Evolutionary conservation across 2,888 invertebrate genomes (phyloP), one percentile per base, ranked within the genome.

Genomic region (Cancer borealis): DNA sequence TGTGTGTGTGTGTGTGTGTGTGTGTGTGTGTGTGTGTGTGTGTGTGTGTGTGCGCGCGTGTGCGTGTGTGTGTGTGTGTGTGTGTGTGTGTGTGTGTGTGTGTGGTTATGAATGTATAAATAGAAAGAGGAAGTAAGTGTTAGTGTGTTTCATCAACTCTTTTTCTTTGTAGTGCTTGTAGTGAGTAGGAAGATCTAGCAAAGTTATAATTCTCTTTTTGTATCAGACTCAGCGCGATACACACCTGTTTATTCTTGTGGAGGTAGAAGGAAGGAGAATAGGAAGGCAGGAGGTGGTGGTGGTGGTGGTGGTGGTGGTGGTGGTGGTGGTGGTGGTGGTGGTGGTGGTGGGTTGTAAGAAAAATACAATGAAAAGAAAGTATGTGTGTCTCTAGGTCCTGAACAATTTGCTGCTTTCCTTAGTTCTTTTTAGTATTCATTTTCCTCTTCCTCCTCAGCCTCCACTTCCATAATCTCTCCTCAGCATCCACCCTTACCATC

Each of bases 41-140:
- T 88, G 88, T 87, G 87, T 87, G 87, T 87, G 87, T 87, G 87
- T 87, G 87, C 3, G 87, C 26, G 87, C 26, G 87, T 87, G 87
- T 87, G 87, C 26, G 87, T 87, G 87, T 87, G 87, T 87, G 87
- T 87, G 87, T 87, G 87, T 87, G 87, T 87, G 87, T 87, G 87
- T 87, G 87, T 87, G 87, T 87, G 39, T 66, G 66, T 66, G 66
- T 66, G 66, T 66, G n/a, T 39, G 39, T 39, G 39, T 39, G 39
- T 39, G 39, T 39, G 39, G 39, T 66, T 6, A n/a, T n/a, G 66
- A n/a, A n/a, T 66, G 66, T 66, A 39, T 84, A 39, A 21, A 21
- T 45, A 39, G n/a, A 39, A 84, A 26, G n/a, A 39, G 30, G 26
- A 84, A 84, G 39, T 21, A 26, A 21, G 84, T 12, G 39, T 39